A percentile compares a stretch with the other conserved stretches of the same genome.
Evolutionary conservation across 1,140 invertebrate species (phyloP).

Genomic region (Diorhabda sublineata): DNA sequence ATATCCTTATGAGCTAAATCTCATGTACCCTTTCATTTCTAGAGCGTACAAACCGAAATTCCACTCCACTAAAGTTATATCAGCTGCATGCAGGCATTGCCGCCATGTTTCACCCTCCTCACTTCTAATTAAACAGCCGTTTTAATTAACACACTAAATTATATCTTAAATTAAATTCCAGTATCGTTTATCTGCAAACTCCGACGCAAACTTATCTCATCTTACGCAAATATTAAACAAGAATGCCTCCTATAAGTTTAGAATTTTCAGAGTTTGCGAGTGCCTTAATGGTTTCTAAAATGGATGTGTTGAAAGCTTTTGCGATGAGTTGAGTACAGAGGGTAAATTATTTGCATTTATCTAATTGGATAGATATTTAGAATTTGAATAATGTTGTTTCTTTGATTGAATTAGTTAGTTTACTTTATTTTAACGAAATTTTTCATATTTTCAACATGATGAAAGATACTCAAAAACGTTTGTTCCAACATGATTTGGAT

Average conservation of each 20-base stretch:
- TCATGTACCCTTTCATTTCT: not conserved
- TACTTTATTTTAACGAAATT: no score
- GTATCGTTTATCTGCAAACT: conserved; percentile 40
- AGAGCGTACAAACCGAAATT: conserved; percentile 28
- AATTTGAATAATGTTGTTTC: no score
- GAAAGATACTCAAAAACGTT: no score
- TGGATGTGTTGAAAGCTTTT: not conserved
- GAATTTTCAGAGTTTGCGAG: conserved; percentile 1
- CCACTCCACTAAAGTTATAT: conserved; percentile 39
- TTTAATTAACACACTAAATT: conserved; percentile 49
- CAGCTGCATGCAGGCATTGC: conserved; percentile 38
- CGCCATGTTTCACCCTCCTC: conserved; percentile 39
- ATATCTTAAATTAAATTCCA: conserved; percentile 46
- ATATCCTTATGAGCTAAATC: no score
- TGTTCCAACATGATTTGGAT: no score
- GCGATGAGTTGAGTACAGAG: not conserved
- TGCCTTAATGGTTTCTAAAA: not conserved
- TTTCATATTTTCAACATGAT: no score
- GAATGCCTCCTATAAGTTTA: conserved; percentile 4
- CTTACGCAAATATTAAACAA: conserved; percentile 21
- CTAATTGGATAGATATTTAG: no score
- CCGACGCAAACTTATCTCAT: conserved; percentile 25
- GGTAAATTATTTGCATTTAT: not conserved
- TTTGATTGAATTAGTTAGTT: no score
- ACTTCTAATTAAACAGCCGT: conserved; percentile 48